Evolutionary conservation across 2,888 invertebrate genomes (phyloP), one percentile per base, ranked within the genome.

Genomic region (Pantelozetes paolii): DNA sequence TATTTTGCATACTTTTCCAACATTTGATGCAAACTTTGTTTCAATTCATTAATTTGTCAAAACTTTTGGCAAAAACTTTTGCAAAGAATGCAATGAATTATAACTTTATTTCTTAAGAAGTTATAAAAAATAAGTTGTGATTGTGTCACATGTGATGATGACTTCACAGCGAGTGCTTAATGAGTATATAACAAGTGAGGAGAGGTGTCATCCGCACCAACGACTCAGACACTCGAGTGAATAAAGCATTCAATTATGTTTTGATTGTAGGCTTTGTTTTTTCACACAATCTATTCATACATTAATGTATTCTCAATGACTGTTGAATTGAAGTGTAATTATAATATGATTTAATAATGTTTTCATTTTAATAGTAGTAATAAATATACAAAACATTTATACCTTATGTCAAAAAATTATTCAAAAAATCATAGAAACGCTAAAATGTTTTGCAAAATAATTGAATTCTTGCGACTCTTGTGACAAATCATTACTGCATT

Each of bases 211-310:
- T 54, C 54, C 20, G 54, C 26, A 54, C 54, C 54, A 23, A 13
- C 36, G 36, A 32, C n/a, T 36, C 59, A 30, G 30, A 30, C 59
- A 59, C 59, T 59, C 32, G 36, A 62, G 20, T n/a, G 30, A 32
- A 9, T 62, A 5, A 20, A 18, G 62, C 36, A 32, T 32, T 20
- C n/a, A 36, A 32, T 62, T 36, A 36, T 30, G 32, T 30, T 1
- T 32, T 62, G 62, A 62, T 62, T 62, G 62, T 32, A 62, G 62
- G 62, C 62, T 62, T 62, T 36, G 36, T 62, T 50, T 50, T n/a
- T 54, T 62, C 62, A 36, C 62, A 62, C 36, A 62, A 62, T 62
- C 36, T 30, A 62, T 32, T 62, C 62, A 32, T 62, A 28, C n/a
- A 11, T 23, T 59, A 62, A 62, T 62, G 6, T 20, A 32, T 36